A percentile compares a stretch with the other conserved stretches of the same genome.
These are phyloP conservation scores for Autographa pulchrina DNA, from an alignment of 2,888 invertebrate genomes.

Conservation along the genomic window DNA sequence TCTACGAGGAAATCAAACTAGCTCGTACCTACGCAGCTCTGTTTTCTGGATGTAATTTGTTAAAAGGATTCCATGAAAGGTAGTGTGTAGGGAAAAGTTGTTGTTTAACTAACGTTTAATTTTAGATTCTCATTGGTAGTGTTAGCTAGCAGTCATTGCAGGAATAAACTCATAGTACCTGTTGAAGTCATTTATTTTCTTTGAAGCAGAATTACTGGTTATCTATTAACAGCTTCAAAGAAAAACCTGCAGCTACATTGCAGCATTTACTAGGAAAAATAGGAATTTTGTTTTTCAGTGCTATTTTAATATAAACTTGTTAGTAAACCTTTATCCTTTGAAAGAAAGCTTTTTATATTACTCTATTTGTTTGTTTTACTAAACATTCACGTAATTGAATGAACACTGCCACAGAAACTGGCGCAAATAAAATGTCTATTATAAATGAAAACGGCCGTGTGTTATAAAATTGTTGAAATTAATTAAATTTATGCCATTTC, in stretches of 20 bases:
- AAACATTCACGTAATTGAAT: no score
- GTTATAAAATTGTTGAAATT: not conserved
- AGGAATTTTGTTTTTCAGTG: not conserved
- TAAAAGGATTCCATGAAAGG: conserved; percentile 7
- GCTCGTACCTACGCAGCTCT: not conserved
- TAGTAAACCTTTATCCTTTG: no score
- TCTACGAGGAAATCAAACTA: not conserved
- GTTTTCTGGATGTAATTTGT: conserved; percentile 8
- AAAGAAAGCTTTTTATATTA: no score
- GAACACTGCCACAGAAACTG: no score
- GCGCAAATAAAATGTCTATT: no score
- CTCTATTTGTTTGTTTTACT: no score
- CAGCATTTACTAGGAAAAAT: not conserved
- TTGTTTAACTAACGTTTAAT: conserved; percentile 15
- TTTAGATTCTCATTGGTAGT: conserved; percentile 9
- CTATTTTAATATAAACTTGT: no score
- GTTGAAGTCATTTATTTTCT: not conserved
- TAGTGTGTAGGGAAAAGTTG: not conserved
- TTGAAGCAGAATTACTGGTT: not conserved
- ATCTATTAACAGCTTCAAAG: no score
- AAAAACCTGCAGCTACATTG: no score
- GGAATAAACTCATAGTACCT: not conserved
- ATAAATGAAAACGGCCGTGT: no score
- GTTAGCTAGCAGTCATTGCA: not conserved
- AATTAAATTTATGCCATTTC: conserved; percentile 61